Conservation (phyloP, 2,797 vertebrate species). For the Mallotus villosus region DNA sequence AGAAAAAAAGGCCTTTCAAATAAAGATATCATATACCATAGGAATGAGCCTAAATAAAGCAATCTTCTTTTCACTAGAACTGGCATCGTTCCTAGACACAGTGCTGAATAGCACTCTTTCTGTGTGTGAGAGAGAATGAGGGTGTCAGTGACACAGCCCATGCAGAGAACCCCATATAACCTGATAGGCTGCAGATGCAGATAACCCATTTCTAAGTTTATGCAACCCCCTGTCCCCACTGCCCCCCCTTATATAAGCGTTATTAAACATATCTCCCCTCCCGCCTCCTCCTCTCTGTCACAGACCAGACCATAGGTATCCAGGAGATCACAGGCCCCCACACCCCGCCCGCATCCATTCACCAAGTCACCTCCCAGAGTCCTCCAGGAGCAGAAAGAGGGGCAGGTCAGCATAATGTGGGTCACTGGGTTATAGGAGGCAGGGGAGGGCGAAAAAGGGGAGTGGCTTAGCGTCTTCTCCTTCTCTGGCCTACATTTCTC, state of each 20-base stretch:
- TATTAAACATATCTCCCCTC: slow-evolving; percentile 16
- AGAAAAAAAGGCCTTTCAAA: not conserved
- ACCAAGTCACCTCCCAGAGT: not conserved
- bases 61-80: not conserved
- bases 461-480: not conserved
- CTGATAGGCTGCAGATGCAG: not conserved
- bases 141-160: not conserved
- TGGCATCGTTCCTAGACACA: not conserved
- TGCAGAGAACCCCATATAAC: not conserved
- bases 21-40: not conserved
- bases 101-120: not conserved
- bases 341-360: not conserved
- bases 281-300: slow-evolving; percentile 1
- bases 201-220: slow-evolving; percentile 27
- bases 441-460: not conserved
- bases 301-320: not conserved
- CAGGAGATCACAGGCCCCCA: not conserved
- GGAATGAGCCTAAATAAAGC: not conserved
- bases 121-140: not conserved
- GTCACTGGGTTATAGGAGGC: slow-evolving; percentile 4
- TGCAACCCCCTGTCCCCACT: slow-evolving; percentile 2
- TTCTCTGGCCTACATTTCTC: slow-evolving; percentile 3
- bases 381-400: not conserved
- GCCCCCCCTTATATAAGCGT: slow-evolving; percentile 21
- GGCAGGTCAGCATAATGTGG: not conserved